Base-by-base conservation (phyloP, 2,888 invertebrate genomes). In the Lycia hirtaria region DNA sequence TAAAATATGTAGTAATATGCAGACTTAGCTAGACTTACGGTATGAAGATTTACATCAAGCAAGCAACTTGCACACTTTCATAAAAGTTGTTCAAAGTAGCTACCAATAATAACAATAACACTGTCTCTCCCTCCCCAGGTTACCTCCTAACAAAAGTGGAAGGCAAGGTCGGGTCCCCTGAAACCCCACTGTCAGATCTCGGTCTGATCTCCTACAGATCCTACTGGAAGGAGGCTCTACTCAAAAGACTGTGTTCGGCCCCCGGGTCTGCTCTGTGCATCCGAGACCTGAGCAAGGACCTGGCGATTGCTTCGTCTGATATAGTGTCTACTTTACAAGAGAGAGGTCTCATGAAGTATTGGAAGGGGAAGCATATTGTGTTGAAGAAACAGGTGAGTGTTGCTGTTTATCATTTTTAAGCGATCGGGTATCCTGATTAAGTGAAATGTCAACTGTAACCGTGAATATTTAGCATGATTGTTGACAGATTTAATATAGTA, bases 91-190 rank as follows among this genome's bases (percentile, higher is more conserved):
- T 3, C 1, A 9, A 6, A 6, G 1, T 26, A 26, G 1, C 26
- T 15, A 7, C 35, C 35, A 35, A 17, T 19, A n/a, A 3, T 33
- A n/a, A n/a, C 5, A 10, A 19, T 15, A 5, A 2, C 15, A 33
- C 14, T 2, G 17, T 33, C 3, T 14, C 24, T 14, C 4, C n/a
- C 56, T 61, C 35, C 57, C 0, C 92, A 99, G 99, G 99, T 92
- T 99, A 99, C 88, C 94, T 99, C 60, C 92, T 99, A 78, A 99
- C 99, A 60, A 95, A 97, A 78, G 96, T 96, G 35, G 99, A 99
- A 90, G 97, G 97, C 62, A 99, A 99, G 93, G 97, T 99, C 53
- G 99, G 99, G n/a, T 99, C 99, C 0, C 99, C 99, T 0, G 99
- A 99, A 87, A 98, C 99, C 72, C 99, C 99, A 0, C 93, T 99